Conservation (phyloP, 2,113 vertebrate species). For the Spea bombifrons region DNA sequence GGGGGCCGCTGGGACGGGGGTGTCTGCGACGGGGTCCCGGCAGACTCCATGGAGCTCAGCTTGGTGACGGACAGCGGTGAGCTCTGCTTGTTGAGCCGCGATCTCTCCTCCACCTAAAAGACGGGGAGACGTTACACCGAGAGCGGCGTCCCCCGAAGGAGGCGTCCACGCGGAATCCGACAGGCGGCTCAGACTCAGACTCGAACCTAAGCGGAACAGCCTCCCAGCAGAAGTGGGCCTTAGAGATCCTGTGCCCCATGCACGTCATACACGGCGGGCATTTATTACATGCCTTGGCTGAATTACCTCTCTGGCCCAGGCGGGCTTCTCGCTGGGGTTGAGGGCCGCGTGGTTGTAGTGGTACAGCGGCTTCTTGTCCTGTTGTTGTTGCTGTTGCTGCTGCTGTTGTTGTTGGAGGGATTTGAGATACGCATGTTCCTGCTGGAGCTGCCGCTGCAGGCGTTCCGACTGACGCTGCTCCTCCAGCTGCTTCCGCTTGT, state of each 20-base stretch:
- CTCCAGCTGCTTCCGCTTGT: constrained; percentile 90
- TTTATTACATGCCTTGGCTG: too few relatives aligned
- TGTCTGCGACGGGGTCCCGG: constrained; percentile 73
- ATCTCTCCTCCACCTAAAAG: constrained; percentile 82
- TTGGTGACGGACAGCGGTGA: constrained; percentile 73
- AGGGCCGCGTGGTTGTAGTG: constrained; percentile 79
- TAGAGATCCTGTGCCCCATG: too few relatives aligned
- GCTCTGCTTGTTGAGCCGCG: constrained; percentile 83
- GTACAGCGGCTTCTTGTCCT: constrained; percentile 80
- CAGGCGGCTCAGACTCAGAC: too few relatives aligned
- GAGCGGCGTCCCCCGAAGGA: too few relatives aligned
- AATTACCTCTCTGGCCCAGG: constrained; percentile 85
- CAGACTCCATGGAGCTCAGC: constrained; percentile 74
- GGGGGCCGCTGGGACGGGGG: constrained; percentile 91
- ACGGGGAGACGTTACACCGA: too few relatives aligned
- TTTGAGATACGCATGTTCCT: constrained; percentile 88
- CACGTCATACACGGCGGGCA: too few relatives aligned
- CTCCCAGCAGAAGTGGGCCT: too few relatives aligned
- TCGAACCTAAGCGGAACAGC: too few relatives aligned
- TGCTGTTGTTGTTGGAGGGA: constrained; percentile 76
- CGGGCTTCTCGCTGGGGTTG: constrained; percentile 80
- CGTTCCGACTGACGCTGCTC: constrained; percentile 88
- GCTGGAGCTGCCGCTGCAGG: constrained; percentile 87
- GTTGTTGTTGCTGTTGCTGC: constrained; percentile 56
- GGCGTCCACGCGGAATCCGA: too few relatives aligned